These are phyloP conservation scores for Helobdella robusta DNA, from an alignment of 2,888 invertebrate species.

Conservation along the genomic window DNA sequence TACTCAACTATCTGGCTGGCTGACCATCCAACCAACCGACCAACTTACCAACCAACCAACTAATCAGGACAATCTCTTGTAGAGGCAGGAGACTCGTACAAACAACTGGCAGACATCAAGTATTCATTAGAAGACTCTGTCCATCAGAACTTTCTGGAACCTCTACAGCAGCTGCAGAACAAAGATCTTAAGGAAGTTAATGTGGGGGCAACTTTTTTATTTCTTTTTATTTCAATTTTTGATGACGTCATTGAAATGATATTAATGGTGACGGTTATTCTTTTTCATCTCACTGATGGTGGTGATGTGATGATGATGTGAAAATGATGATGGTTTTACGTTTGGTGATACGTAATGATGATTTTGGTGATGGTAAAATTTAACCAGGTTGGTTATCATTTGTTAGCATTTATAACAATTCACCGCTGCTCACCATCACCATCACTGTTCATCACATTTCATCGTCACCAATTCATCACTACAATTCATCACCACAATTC, in stretches of 20 bases:
- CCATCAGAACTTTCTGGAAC: constrained; percentile 98
- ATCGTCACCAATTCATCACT: too few species aligned
- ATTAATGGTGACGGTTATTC: not conserved
- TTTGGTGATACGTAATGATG: not conserved
- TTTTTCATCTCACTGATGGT: not conserved
- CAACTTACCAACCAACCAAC: constrained; percentile 47
- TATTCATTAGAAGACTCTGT: constrained; percentile 98
- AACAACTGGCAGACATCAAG: constrained; percentile 97
- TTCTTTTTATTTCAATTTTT: not conserved
- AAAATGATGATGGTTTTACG: not conserved
- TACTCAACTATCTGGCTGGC: not conserved
- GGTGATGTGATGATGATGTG: not conserved
- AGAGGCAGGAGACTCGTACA: constrained; percentile 89
- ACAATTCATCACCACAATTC: too few species aligned
- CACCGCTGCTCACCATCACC: too few species aligned
- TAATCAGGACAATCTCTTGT: constrained; percentile 73
- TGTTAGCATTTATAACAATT: too few species aligned
- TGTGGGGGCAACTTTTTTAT: constrained; percentile 58
- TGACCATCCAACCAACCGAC: too few species aligned
- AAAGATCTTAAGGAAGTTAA: constrained; percentile 99
- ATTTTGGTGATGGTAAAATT: too few species aligned
- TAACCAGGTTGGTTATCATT: too few species aligned
- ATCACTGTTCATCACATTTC: too few species aligned
- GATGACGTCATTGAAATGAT: not conserved
- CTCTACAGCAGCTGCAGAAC: constrained; percentile 89